Base-by-base conservation (phyloP, 1,140 invertebrate genomes). In the Leguminivora glycinivorella region DNA sequence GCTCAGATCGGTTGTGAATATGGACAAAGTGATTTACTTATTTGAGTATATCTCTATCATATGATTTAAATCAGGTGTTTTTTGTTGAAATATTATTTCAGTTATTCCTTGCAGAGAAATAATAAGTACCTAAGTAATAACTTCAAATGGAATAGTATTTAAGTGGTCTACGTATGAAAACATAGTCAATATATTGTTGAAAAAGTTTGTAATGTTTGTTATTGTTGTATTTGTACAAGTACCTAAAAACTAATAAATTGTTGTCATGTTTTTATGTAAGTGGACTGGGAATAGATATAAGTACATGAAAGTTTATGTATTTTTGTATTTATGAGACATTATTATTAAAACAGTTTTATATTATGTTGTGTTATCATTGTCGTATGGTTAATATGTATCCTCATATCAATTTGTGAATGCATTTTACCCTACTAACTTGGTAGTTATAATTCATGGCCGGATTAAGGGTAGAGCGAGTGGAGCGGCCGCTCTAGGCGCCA, bases 251-350 rank as follows among this genome's bases (percentile, higher is more conserved):
- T 58, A 77, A 72, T 73, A 75, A 70, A 58, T 77, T 80, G 79
- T 76, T 75, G 74, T 38, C 63, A 73, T 70, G 68, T 70, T 79
- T 83, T 76, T 76, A 80, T 76, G 70, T 83, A 87, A 85, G 78
- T 76, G 86, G 86, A 88, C 75, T 83, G 86, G 86, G 84, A 74
- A 81, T 81, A 75, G 72, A 67, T 76, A 10, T 82, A 84, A 82
- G 79, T 75, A 77, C 72, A 43, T 31, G 67, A 40, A 67, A 12
- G 17, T 34, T 63, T 63, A 63, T 63, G 58, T 63, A 63, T 63
- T 63, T 63, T 63, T 63, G 26, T 63, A 63, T 63, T 63, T 63
- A 63, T 63, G 25, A 63, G 58, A 63, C n/a, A 43, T 17, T 43
- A 56, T 56, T n/a, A 63, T 63, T 29, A 63, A 63, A 63, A 63